Evolutionary conservation across 2,888 invertebrate species (phyloP).

Genomic region (Oscheius sp.): DNA sequence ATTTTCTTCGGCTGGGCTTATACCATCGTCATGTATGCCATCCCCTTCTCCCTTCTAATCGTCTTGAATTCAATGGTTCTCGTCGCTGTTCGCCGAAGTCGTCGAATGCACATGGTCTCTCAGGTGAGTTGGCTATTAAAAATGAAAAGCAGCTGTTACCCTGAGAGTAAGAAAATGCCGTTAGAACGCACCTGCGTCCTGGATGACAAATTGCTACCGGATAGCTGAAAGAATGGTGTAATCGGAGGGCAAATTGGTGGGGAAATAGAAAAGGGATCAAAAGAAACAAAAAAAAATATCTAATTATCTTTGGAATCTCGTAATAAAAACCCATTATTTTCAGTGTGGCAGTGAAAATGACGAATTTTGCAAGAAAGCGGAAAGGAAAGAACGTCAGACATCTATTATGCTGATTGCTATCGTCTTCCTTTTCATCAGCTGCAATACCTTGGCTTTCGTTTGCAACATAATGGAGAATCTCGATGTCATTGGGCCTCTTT

Average conservation of each 20-base stretch:
- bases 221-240: slow-evolving; percentile 4
- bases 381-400: slow-evolving; percentile 61
- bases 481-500: slow-evolving; percentile 43
- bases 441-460: slow-evolving; percentile 63
- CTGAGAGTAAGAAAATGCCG: background rate
- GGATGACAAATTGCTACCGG: slow-evolving; percentile 72
- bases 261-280: background rate
- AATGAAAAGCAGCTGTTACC: slow-evolving; percentile 21
- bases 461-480: slow-evolving; percentile 66
- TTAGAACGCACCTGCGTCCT: slow-evolving; percentile 18
- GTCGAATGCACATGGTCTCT: slow-evolving; percentile 53
- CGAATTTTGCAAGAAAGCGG: slow-evolving; percentile 53
- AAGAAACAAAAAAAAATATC: background rate
- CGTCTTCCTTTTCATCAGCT: slow-evolving; percentile 61
- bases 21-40: slow-evolving; percentile 62
- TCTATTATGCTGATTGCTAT: slow-evolving; percentile 66
- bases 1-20: slow-evolving; percentile 66
- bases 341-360: slow-evolving; percentile 52
- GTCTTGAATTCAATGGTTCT: slow-evolving; percentile 68
- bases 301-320: background rate
- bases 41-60: slow-evolving; percentile 67
- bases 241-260: background rate
- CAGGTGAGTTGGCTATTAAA: too few species aligned
- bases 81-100: slow-evolving; percentile 55
- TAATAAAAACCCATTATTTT: slow-evolving; percentile 10